These are phyloP conservation scores for Cebus imitator DNA, from an alignment of 2,113 vertebrate genomes.

Conservation along the genomic window DNA sequence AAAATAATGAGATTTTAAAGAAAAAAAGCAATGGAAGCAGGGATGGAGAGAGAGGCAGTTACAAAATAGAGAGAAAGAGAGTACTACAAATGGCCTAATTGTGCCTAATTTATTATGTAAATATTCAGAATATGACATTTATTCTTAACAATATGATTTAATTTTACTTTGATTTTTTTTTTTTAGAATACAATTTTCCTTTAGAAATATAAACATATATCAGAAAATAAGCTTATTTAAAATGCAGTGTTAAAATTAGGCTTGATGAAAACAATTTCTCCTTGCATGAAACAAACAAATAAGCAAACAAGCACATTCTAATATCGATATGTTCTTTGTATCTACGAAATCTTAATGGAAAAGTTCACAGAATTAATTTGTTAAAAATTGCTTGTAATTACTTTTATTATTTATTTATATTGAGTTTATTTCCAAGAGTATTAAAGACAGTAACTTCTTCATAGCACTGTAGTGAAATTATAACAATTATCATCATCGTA, in stretches of 20 bases:
- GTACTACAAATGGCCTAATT: background rate
- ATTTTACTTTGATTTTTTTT: background rate
- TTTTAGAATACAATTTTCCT: background rate
- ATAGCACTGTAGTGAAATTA: background rate
- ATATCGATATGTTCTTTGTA: background rate
- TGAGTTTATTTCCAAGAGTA: conserved; percentile 3
- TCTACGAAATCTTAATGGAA: background rate
- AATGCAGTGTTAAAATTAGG: background rate
- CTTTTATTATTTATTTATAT: background rate
- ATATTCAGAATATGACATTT: background rate
- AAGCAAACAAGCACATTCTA: background rate
- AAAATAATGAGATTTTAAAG: background rate
- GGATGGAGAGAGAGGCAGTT: background rate
- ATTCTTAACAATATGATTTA: conserved; percentile 2
- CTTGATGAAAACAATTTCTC: background rate
- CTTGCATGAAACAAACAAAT: background rate
- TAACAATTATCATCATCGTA: background rate
- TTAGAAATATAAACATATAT: background rate
- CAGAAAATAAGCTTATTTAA: background rate
- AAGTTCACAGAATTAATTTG: background rate
- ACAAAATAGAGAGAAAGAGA: background rate
- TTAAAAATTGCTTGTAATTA: background rate
- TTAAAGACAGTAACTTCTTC: background rate
- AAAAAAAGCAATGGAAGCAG: background rate
- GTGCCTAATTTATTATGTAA: background rate